Conservation (phyloP, 2,888 invertebrate species). For the Phlogophora meticulosa region DNA sequence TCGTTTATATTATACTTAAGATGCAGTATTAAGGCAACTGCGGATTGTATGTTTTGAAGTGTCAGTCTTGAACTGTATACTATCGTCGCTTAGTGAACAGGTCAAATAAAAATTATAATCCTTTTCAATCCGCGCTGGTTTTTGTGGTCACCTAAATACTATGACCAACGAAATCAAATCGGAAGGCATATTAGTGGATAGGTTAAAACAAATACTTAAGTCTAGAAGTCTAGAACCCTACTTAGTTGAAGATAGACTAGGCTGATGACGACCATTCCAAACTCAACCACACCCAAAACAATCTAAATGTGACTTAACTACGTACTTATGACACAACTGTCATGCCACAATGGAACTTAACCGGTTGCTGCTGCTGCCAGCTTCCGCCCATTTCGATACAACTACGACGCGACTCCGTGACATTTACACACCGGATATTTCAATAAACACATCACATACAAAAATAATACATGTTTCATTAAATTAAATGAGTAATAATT, state of each 20-base stretch:
- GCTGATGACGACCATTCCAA: background rate
- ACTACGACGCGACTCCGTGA: conserved; percentile 37
- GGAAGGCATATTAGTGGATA: no score
- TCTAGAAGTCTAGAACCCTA: background rate
- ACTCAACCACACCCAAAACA: conserved; percentile 26
- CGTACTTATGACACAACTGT: conserved; percentile 41
- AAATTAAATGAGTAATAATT: background rate
- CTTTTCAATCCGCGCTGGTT: no score
- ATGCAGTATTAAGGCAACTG: background rate
- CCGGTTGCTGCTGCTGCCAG: conserved; percentile 25
- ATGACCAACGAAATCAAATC: no score
- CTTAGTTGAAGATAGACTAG: no score
- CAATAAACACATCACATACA: conserved; percentile 31
- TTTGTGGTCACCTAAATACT: no score
- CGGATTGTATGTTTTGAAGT: background rate
- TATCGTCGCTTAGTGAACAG: background rate
- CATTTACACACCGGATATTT: conserved; percentile 52
- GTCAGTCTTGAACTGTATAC: background rate
- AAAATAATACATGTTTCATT: conserved; percentile 17
- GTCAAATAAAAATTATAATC: background rate
- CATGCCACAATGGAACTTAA: conserved; percentile 27
- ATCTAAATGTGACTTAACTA: conserved; percentile 18
- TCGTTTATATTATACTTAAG: conserved; percentile 28
- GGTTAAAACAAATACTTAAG: no score
- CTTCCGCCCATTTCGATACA: conserved; percentile 54